Evolutionary conservation across 2,888 invertebrate species (phyloP).

Genomic region (Megaustenia siamemsis): DNA sequence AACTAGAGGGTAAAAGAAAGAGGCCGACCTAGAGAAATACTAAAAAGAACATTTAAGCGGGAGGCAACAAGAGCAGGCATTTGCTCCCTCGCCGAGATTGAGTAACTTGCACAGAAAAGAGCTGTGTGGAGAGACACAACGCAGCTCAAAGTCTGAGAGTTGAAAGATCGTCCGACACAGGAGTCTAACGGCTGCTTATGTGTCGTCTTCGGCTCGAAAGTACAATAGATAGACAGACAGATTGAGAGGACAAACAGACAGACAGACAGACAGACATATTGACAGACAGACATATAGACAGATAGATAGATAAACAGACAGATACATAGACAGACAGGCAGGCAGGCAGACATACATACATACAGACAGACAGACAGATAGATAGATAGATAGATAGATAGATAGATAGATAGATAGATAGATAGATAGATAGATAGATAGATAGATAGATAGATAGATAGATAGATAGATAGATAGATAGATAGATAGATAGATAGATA

Average conservation of each 20-base stretch:
- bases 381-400: slow-evolving; percentile 9
- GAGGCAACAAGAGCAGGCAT: no score
- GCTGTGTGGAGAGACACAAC: no score
- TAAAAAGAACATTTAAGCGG: no score
- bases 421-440: slow-evolving; percentile 9
- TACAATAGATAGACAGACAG: no score
- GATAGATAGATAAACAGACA: neutral
- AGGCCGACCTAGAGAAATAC: no score
- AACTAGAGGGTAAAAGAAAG: no score
- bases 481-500: neutral
- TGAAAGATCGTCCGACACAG: no score
- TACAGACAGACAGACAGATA: neutral
- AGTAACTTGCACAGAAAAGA: no score
- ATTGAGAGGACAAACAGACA: neutral
- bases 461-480: slow-evolving; percentile 9
- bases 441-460: slow-evolving; percentile 9
- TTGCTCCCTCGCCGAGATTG: no score
- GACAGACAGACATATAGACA: neutral
- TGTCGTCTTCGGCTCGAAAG: no score
- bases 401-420: slow-evolving; percentile 9
- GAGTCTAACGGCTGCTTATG: no score
- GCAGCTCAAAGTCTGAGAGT: no score
- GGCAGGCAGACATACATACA: neutral
- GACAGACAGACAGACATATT: neutral
- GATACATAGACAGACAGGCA: neutral